Evolutionary conservation across 2,113 vertebrate genomes (phyloP).

Genomic region (Coracopsis vasa): DNA sequence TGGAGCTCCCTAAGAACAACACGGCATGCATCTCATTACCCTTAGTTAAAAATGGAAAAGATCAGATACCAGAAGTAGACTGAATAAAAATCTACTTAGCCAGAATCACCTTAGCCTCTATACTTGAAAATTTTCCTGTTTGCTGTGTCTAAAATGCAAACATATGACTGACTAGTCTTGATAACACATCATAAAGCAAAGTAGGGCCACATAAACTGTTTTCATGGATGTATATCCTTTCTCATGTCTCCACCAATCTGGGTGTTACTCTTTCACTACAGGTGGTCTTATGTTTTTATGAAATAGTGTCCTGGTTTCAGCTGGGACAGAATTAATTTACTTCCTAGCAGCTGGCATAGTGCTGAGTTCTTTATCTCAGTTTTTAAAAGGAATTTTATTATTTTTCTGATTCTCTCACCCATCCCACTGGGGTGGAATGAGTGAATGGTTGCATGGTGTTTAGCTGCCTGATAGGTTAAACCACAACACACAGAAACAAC

Average conservation of each 20-base stretch:
- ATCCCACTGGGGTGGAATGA: background rate
- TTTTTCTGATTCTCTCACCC: background rate
- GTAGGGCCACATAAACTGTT: background rate
- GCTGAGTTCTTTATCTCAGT: background rate
- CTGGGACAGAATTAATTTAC: background rate
- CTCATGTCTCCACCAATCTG: background rate
- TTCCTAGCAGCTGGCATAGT: background rate
- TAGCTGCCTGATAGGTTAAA: background rate
- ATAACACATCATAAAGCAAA: background rate
- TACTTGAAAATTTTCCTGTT: background rate
- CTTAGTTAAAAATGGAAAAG: background rate
- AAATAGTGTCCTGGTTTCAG: background rate
- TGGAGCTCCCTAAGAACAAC: background rate
- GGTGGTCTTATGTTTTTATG: slow-evolving; percentile 1
- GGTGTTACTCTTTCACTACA: background rate
- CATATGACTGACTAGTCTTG: background rate
- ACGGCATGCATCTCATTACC: background rate
- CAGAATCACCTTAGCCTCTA: background rate
- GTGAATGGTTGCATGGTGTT: rapidly evolving
- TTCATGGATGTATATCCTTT: background rate
- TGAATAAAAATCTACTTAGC: background rate
- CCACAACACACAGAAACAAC: background rate
- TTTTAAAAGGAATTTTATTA: background rate
- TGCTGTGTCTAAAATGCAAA: background rate
- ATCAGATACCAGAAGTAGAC: background rate